Evolutionary conservation across 2,888 invertebrate species (phyloP).

Genomic region (Pterostichus madidus): DNA sequence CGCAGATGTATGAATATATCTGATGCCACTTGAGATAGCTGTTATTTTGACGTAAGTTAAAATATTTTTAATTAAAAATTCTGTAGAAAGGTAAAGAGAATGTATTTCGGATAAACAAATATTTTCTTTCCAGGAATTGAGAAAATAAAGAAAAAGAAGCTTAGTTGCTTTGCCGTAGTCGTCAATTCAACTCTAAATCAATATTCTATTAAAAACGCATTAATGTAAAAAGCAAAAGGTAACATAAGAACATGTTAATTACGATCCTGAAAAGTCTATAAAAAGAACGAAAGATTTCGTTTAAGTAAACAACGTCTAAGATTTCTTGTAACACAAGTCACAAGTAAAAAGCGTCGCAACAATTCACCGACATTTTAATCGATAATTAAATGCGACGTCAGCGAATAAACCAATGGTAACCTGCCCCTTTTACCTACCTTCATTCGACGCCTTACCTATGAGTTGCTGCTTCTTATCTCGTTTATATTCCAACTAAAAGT

Average conservation of each 20-base stretch:
- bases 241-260: slow-evolving; percentile 59
- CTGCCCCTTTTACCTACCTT: slow-evolving; percentile 23
- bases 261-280: slow-evolving; percentile 17
- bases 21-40: too few species aligned
- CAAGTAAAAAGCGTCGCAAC: slow-evolving; percentile 41
- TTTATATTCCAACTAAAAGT: slow-evolving; percentile 72
- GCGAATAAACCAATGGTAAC: slow-evolving; percentile 50
- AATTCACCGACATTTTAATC: slow-evolving; percentile 60
- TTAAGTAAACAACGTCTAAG: slow-evolving; percentile 52
- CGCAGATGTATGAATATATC: too few species aligned
- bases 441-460: slow-evolving; percentile 39
- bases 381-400: slow-evolving; percentile 64
- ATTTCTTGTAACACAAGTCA: slow-evolving; percentile 45
- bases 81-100: background rate
- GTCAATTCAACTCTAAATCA: slow-evolving; percentile 12
- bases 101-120: background rate
- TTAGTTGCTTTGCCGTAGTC: background rate
- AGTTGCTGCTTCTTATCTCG: slow-evolving; percentile 69
- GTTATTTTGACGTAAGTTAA: too few species aligned
- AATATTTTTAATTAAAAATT: background rate
- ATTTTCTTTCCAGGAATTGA: background rate
- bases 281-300: slow-evolving; percentile 35
- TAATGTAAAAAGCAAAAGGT: slow-evolving; percentile 44
- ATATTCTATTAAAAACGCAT: slow-evolving; percentile 60
- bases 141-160: background rate